Evolutionary conservation across 2,113 vertebrate genomes (phyloP).

Genomic region (Sisor rabdophorus): DNA sequence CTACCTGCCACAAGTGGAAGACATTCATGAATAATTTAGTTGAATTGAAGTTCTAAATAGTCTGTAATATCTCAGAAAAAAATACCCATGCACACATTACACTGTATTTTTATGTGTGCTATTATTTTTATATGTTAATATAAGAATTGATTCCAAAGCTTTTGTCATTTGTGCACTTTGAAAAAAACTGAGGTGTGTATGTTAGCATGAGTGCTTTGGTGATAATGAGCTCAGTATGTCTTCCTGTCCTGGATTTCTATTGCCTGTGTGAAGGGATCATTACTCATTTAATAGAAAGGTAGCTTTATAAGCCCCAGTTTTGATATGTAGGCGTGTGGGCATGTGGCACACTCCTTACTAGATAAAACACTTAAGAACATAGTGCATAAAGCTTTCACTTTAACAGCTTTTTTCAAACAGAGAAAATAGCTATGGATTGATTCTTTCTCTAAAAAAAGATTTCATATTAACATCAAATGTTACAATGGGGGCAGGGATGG

Average conservation of each 20-base stretch:
- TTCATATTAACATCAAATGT: conserved; percentile 1
- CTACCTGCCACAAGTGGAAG: conserved; percentile 31
- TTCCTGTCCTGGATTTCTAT: not conserved
- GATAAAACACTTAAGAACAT: not conserved
- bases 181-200: not conserved
- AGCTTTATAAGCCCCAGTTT: not conserved
- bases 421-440: not conserved
- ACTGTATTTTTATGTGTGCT: not conserved
- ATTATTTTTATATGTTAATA: not conserved
- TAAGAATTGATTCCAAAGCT: not conserved
- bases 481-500: too few relatives aligned
- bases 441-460: conserved; percentile 22
- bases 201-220: not conserved
- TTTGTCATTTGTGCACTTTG: not conserved
- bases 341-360: not conserved
- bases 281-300: conserved; percentile 8
- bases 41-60: conserved; percentile 34
- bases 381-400: not conserved
- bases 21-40: conserved; percentile 39
- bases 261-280: conserved; percentile 5
- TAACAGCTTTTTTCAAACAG: not conserved
- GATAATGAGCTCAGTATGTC: conserved; percentile 8
- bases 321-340: not conserved
- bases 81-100: not conserved
- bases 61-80: conserved; percentile 3